Base-by-base conservation (phyloP, 2,113 vertebrate genomes). In the Brachyhypopomus gauderio region DNA sequence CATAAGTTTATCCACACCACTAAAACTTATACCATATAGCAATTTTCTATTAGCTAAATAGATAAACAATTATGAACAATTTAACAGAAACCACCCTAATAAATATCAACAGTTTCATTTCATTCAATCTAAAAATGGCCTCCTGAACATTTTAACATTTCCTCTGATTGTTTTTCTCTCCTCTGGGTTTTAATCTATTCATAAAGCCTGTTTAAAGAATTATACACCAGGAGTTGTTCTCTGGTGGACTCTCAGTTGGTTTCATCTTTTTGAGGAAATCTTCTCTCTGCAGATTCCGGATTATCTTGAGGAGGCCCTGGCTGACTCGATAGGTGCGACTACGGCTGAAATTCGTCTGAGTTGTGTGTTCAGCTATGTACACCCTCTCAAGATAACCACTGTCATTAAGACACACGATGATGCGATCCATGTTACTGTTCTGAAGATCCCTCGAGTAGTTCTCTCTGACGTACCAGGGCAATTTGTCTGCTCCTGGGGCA, bases 361-460 rank as follows among this genome's bases (percentile, higher is more conserved):
- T 23, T 0, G 0, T 41, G 78, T 84, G 78, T 58, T 80, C 72
- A 1, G 77, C 77, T 12, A 84, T 22, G 34, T 77, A 84, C 66
- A 84, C 83, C 45, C 23, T 41, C 14, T 72, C 72, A 3, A 84
- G 3, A 0, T 3, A 14, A 12, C 17, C 67, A 11, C 5, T 0
- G 3, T 48, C 0, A 5, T 48, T 27, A 19, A 76, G 41, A 14
- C 30, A 3, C 9, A 84, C 66, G 3, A 84, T 81, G 22, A 81
- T 77, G 22, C 78, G 83, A 48, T 84, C 83, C 19, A n/a, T 81
- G 52, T 84, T 84, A 0, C 16, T 4, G 4, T 73, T 48, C 1
- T 3, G 0, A 3, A 0, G 4, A 12, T 14, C 14, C 0, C 0
- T 0, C 0, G 0, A 17, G 48, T 52, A 25, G 0, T 7, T 2